phyloP scores from a whole-genome alignment of 2,797 vertebrate genomes.

The Darevskia mixta region DNA sequence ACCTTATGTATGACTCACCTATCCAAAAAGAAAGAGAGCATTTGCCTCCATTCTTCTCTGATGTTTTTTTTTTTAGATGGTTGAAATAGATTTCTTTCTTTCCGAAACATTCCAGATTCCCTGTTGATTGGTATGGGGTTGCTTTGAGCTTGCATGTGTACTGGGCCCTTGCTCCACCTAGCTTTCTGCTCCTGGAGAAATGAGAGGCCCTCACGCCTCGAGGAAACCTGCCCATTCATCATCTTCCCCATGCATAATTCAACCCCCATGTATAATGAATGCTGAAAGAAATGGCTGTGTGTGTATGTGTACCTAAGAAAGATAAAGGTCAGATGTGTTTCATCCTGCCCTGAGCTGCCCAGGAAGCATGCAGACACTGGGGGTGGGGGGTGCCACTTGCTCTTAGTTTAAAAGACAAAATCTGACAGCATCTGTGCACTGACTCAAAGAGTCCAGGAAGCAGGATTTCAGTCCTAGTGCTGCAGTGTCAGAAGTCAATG shows the following conservation, averaged over 20 bases:
- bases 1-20: neutral
- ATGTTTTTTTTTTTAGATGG: too few species aligned
- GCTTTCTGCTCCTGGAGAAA: neutral
- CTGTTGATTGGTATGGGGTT: conserved; percentile 18
- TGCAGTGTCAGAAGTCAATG: conserved; percentile 55
- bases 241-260: neutral
- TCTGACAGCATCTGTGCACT: neutral
- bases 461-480: conserved; percentile 39
- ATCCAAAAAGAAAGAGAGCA: neutral
- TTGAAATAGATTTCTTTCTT: too few species aligned
- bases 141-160: conserved; percentile 21
- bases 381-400: conserved; percentile 22
- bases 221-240: neutral
- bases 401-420: neutral
- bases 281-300: accelerated
- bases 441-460: neutral
- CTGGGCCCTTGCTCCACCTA: neutral
- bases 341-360: conserved; percentile 1
- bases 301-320: accelerated
- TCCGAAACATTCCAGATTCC: too few species aligned
- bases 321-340: neutral
- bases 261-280: accelerated
- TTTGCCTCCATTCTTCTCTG: conserved; percentile 46
- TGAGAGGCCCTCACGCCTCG: accelerated
- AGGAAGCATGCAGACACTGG: conserved; percentile 15